These are phyloP conservation scores for Catostomus latipinnis DNA, from an alignment of 2,797 vertebrate genomes.

Conservation along the genomic window DNA sequence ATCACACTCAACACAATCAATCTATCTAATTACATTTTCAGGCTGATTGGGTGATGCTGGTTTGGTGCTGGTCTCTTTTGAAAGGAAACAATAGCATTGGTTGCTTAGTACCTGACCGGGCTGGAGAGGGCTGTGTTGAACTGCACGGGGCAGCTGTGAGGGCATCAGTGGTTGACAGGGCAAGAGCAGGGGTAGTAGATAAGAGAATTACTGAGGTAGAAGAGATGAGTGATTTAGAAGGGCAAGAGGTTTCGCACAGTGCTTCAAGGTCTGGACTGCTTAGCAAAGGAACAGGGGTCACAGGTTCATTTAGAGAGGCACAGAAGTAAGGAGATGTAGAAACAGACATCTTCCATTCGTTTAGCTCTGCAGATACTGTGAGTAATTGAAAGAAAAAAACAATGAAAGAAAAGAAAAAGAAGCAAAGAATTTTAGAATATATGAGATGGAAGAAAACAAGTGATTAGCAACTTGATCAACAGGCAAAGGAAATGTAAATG, in stretches of 20 bases:
- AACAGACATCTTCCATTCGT: slow-evolving; percentile 6
- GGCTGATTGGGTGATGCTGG: no score
- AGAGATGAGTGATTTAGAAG: slow-evolving; percentile 23
- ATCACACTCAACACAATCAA: no score
- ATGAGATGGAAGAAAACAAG: no score
- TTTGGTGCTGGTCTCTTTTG: background rate
- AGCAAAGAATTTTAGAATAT: no score
- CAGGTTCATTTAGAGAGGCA: slow-evolving; percentile 30
- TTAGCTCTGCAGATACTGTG: slow-evolving; percentile 20
- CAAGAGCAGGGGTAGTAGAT: slow-evolving; percentile 20
- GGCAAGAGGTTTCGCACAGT: slow-evolving; percentile 73
- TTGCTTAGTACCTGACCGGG: slow-evolving; percentile 67
- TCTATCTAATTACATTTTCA: no score
- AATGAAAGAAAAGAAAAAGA: background rate
- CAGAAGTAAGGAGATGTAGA: slow-evolving; percentile 38
- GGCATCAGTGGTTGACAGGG: slow-evolving; percentile 36
- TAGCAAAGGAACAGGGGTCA: slow-evolving; percentile 71
- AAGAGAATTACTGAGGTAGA: slow-evolving; percentile 19
- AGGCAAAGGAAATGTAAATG: no score
- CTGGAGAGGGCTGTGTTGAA: slow-evolving; percentile 53
- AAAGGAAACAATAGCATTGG: background rate
- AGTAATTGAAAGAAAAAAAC: slow-evolving; percentile 6
- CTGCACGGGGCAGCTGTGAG: slow-evolving; percentile 30
- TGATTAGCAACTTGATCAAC: no score
- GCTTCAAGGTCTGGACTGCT: slow-evolving; percentile 80